Evolutionary conservation across 2,797 vertebrate species (phyloP).

Genomic region (Cetoscarus ocellatus): DNA sequence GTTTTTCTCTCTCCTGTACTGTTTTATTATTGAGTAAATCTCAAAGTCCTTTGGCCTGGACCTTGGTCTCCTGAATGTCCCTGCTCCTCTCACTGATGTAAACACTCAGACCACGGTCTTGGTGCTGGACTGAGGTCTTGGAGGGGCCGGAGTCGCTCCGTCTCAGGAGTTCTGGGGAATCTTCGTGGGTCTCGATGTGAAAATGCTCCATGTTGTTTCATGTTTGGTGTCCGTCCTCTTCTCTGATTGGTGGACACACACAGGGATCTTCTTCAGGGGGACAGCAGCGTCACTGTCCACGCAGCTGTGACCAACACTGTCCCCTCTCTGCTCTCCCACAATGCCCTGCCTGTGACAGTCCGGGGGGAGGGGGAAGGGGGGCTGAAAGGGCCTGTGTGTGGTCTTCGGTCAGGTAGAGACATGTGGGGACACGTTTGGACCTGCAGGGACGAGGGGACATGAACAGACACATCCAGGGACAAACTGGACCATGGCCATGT

Average conservation of each 20-base stretch:
- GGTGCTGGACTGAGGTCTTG: no score
- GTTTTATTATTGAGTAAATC: no score
- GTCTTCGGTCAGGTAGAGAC: slow-evolving; percentile 19
- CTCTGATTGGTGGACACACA: not conserved
- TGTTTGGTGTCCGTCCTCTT: not conserved
- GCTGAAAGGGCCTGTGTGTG: not conserved
- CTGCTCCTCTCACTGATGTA: no score
- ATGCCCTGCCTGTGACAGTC: slow-evolving; percentile 26
- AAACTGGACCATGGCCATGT: no score
- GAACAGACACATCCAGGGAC: no score
- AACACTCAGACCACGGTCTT: no score
- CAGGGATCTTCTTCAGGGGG: slow-evolving; percentile 24
- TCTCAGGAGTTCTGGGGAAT: no score
- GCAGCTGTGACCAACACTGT: slow-evolving; percentile 42
- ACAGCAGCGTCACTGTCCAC: slow-evolving; percentile 25
- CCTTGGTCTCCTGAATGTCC: no score
- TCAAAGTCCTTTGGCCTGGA: no score
- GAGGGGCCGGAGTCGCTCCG: no score
- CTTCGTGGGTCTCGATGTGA: no score
- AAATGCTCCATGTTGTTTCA: not conserved
- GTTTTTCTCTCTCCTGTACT: no score
- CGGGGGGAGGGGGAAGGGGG: not conserved
- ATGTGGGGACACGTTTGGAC: not conserved
- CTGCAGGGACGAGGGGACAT: not conserved
- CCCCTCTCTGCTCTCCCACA: slow-evolving; percentile 30